A percentile compares a stretch with the other conserved stretches of the same genome.
Conservation (phyloP, 2,113 vertebrate species). For the Campylorhamphus procurvoides region DNA sequence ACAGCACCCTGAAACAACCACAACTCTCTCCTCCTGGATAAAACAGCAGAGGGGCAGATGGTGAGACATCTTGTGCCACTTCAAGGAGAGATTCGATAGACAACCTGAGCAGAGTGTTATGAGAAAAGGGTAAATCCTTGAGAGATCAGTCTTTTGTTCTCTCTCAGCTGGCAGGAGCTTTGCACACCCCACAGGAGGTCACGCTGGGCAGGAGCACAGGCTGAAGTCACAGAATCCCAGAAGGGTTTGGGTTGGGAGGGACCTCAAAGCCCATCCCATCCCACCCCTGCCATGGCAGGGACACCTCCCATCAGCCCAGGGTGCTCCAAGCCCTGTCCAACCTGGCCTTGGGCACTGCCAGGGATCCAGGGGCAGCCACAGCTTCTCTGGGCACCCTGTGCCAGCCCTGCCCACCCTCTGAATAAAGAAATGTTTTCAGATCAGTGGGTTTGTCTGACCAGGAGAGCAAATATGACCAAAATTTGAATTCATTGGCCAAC, state of each 20-base stretch:
- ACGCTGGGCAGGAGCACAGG: accelerated
- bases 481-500: not conserved
- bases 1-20: not conserved
- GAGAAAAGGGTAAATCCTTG: not conserved
- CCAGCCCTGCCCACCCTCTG: not conserved
- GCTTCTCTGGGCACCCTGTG: not conserved
- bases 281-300: not conserved
- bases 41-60: not conserved
- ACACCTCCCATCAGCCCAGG: not conserved
- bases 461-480: not conserved
- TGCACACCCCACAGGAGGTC: not conserved
- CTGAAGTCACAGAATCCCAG: accelerated
- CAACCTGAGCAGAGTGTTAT: accelerated
- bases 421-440: not conserved
- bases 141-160: not conserved
- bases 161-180: too few relatives aligned
- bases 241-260: not conserved
- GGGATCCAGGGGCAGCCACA: not conserved
- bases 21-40: not conserved
- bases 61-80: not conserved
- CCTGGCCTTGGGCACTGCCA: not conserved
- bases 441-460: not conserved
- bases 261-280: too few relatives aligned
- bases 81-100: not conserved
- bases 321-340: not conserved